Base-by-base conservation (phyloP, 2,797 vertebrate genomes). In the Caiman crocodilus region DNA sequence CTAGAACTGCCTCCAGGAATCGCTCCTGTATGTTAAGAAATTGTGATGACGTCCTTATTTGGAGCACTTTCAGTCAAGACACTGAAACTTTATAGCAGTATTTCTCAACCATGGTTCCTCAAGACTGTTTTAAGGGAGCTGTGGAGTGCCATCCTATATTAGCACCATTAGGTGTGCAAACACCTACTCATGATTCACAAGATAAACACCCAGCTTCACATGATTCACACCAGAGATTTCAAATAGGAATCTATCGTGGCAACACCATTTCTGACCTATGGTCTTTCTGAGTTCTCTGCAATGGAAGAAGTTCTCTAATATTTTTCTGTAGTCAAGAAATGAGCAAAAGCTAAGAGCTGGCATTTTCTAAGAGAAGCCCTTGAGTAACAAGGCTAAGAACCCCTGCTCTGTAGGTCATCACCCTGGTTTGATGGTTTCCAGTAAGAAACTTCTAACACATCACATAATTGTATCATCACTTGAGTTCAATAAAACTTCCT, bases 21-120 rank as follows among this genome's bases (percentile, higher is more conserved):
- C 1, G 10, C 59, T 21, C 14, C 32, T 1, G 0, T 2, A 9
- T 4, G 3, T 10, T 55, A 78, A 26, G 5, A 74, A 7, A 77
- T 3, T 30, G 57, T 25, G 17, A 6, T 1, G 1, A 6, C 15
- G 6, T 1, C 20, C 4, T 16, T 17, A 1, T 59, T 50, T 16
- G 14, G 23, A 67, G 13, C 14, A n/a, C 61, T 59, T 63, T 2
- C 17, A 82, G 71, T 26, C 28, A 35, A 14, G 35, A 16, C 9
- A 64, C 14, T 35, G 67, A 71, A 35, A 71, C 21, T 42, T 11
- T 42, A 14, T 5, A 42, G 67, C 25, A 35, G 42, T 32, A 71
- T 71, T 21, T 32, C 32, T 69, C 20, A 69, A 69, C 42, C 42
- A 50, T 50, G 42, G 42, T 50, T 10, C 42, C 10, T 50, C 42